Evolutionary conservation across 2,888 invertebrate genomes (phyloP).

Genomic region (Fragum sueziense): DNA sequence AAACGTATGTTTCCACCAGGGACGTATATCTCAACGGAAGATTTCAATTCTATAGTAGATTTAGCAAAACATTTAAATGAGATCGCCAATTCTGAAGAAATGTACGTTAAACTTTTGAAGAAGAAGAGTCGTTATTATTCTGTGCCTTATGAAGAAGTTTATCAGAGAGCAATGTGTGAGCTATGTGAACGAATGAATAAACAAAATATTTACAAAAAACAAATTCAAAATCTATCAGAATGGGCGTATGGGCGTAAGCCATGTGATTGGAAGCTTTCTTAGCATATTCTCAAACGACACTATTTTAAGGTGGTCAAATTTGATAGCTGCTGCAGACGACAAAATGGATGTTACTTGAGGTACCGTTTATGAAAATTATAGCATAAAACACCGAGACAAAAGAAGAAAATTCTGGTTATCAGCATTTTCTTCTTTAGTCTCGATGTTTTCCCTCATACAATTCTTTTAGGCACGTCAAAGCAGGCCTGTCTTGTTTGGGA

Average conservation of each 20-base stretch:
- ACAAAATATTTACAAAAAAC: conserved; percentile 30
- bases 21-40: conserved; percentile 37
- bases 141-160: conserved; percentile 22
- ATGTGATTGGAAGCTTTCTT: background rate
- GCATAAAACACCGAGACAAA: too few species aligned
- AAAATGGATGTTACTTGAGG: too few species aligned
- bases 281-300: background rate
- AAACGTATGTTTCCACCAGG: conserved; percentile 22
- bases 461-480: too few species aligned
- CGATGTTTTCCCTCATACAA: too few species aligned
- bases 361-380: too few species aligned
- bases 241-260: background rate
- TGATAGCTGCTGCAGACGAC: too few species aligned
- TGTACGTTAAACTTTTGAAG: conserved; percentile 30
- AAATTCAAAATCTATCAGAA: conserved; percentile 29
- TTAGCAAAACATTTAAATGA: conserved; percentile 30
- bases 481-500: too few species aligned
- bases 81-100: conserved; percentile 20
- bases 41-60: conserved; percentile 29
- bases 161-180: conserved; percentile 48
- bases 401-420: too few species aligned
- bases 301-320: too few species aligned
- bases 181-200: conserved; percentile 27
- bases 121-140: conserved; percentile 41
- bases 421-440: too few species aligned